Base-by-base conservation (phyloP, 2,797 vertebrate genomes). In the Ammospiza maritima region DNA sequence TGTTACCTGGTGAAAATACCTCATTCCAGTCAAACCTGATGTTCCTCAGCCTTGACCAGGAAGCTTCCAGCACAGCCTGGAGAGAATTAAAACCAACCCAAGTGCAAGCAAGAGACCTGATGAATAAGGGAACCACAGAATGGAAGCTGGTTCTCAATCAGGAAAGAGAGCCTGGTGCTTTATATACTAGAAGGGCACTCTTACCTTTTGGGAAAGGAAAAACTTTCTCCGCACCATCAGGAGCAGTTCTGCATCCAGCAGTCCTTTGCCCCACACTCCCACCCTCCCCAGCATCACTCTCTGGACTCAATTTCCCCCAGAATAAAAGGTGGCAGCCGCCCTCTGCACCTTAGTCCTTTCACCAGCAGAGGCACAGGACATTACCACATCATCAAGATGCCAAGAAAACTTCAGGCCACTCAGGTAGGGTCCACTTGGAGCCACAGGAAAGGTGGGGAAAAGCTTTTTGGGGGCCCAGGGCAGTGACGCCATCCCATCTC, bases 351-450 rank as follows among this genome's bases (percentile, higher is more conserved):
- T 34, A 11, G 12, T 40, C 79, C 66, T 89, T 50, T 11, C 42
- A 53, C 13, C 16, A 61, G 20, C 0, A 0, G 61, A 76, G 19
- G 50, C 36, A 87, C 53, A 57, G 13, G 5, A 18, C 90, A 29
- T 11, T 34, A 60, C 18, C 16, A 74, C 27, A 47, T 20, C 10
- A 30, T 11, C 3, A 5, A 29, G 14, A 16, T 4, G 2, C 34
- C 1, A 0, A 5, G 2, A 6, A 60, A 78, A 32, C 54, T 23
- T 26, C 40, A 47, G 45, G 40, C 3, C n/a, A 26, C n/a, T 18
- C 27, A 48, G 2, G 22, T 10, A 2, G 30, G 30, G 56, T 61
- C 53, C 3, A 0, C 36, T 44, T 45, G n/a, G 54, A 65, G 36
- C 53, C 5, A 1, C 4, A 3, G 30, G 16, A 66, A 16, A 45